These are phyloP conservation scores for Python bivittatus DNA, from an alignment of 2,113 vertebrate species.

Conservation along the genomic window DNA sequence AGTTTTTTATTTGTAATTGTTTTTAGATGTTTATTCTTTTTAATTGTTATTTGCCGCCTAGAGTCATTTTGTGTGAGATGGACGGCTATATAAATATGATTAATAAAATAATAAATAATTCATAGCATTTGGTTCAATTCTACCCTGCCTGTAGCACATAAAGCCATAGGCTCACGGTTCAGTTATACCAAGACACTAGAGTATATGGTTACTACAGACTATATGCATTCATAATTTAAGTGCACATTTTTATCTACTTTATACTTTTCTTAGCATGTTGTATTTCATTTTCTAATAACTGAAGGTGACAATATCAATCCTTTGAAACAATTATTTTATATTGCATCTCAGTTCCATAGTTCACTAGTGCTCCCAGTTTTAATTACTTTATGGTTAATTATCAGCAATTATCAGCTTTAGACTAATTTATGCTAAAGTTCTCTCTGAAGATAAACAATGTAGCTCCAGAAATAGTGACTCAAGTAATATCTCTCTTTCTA, in stretches of 20 bases:
- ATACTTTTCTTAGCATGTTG: background rate
- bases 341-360: background rate
- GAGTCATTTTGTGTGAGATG: too few species aligned
- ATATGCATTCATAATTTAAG: background rate
- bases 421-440: background rate
- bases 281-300: background rate
- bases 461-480: background rate
- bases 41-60: too few species aligned
- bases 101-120: too few species aligned
- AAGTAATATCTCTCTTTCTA: background rate
- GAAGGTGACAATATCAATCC: background rate
- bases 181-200: background rate
- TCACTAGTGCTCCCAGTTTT: background rate
- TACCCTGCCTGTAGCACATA: background rate
- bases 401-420: too few species aligned
- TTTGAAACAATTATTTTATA: background rate
- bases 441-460: background rate
- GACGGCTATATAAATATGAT: too few species aligned
- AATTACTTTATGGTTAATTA: background rate
- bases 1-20: too few species aligned
- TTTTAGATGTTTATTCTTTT: too few species aligned
- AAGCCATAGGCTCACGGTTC: background rate
- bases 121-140: too few species aligned
- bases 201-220: background rate
- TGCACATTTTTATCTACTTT: background rate